A percentile compares a stretch with the other conserved stretches of the same genome.
Evolutionary conservation across 2,888 invertebrate species (phyloP).

Genomic region (Schizotus pectinicornis): DNA sequence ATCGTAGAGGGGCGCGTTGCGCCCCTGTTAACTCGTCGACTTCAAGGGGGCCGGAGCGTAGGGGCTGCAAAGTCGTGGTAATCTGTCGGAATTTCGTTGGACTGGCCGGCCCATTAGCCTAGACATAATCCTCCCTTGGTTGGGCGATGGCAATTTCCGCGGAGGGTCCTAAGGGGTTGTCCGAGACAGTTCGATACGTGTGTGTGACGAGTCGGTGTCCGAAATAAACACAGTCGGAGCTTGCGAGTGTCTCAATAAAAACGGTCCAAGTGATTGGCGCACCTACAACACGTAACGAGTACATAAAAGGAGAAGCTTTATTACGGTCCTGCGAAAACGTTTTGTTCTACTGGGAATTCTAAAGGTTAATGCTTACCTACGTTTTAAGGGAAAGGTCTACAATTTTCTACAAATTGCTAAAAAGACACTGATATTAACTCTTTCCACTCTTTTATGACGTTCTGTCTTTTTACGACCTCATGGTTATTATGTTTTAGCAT

Average conservation of each 20-base stretch:
- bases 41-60: too few relatives aligned
- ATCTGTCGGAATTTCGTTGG: too few relatives aligned
- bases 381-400: constrained; percentile 44
- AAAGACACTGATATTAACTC: constrained; percentile 52
- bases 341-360: constrained; percentile 45
- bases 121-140: too few relatives aligned
- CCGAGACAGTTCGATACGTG: not conserved
- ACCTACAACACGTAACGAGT: constrained; percentile 51
- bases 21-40: too few relatives aligned
- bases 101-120: too few relatives aligned
- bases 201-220: constrained; percentile 4
- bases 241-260: constrained; percentile 29
- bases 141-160: too few relatives aligned
- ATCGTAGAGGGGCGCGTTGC: too few relatives aligned
- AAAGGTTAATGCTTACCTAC: constrained; percentile 45
- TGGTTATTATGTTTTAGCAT: constrained; percentile 28
- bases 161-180: too few relatives aligned
- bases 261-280: constrained; percentile 45
- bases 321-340: constrained; percentile 54
- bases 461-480: constrained; percentile 34
- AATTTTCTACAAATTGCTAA: constrained; percentile 49
- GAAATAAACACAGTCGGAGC: constrained; percentile 20
- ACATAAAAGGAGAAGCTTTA: constrained; percentile 53
- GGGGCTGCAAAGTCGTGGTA: too few relatives aligned
- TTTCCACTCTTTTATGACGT: constrained; percentile 35